These are phyloP conservation scores for Rhabditoides inermis DNA, from an alignment of 2,888 invertebrate species.

Conservation along the genomic window DNA sequence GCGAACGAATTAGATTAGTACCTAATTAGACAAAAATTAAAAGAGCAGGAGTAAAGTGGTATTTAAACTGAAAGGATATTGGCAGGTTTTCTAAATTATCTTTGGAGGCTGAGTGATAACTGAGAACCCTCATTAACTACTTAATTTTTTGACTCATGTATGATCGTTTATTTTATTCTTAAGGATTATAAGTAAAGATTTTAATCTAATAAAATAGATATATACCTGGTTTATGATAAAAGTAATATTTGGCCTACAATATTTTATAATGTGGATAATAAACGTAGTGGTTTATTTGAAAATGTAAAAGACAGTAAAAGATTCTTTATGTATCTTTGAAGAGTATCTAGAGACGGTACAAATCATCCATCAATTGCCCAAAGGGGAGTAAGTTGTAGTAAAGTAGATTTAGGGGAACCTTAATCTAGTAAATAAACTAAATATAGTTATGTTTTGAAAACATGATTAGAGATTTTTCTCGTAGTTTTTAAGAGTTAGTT, in stretches of 20 bases:
- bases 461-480: constrained; percentile 25
- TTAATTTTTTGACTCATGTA: constrained; percentile 35
- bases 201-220: constrained; percentile 39
- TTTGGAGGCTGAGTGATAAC: constrained; percentile 39
- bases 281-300: constrained; percentile 21
- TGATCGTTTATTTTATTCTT: constrained; percentile 43
- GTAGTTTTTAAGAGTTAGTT: constrained; percentile 35
- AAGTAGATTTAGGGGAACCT: constrained; percentile 43
- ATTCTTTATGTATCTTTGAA: constrained; percentile 34
- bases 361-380: constrained; percentile 45
- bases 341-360: constrained; percentile 40
- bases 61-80: constrained; percentile 45
- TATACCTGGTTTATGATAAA: constrained; percentile 34
- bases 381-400: constrained; percentile 46
- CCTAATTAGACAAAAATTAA: constrained; percentile 36
- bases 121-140: constrained; percentile 41
- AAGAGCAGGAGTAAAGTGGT: constrained; percentile 39
- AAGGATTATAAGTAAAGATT: constrained; percentile 33
- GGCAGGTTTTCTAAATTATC: constrained; percentile 41
- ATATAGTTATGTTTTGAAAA: constrained; percentile 35
- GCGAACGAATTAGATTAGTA: constrained; percentile 37
- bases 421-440: constrained; percentile 32
- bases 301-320: constrained; percentile 40
- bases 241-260: constrained; percentile 36
- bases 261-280: constrained; percentile 27